Percentiles rank a stretch among this genome's conserved stretches.
phyloP scores from a whole-genome alignment of 2,113 vertebrate species.

The Glaucidium brasilianum region DNA sequence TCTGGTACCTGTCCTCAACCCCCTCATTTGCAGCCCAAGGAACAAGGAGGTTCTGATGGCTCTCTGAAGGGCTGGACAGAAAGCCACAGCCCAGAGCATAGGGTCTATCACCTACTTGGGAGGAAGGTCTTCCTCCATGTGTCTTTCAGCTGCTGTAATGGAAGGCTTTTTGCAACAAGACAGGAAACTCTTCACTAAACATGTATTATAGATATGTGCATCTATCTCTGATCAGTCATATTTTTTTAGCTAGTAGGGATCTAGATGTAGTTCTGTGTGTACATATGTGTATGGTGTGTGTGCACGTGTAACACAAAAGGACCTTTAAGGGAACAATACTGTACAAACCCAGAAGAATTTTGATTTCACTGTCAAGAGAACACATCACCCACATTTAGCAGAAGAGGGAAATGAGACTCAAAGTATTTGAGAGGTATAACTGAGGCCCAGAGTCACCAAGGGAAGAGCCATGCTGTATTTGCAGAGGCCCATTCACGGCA shows the following conservation, averaged over 20 bases:
- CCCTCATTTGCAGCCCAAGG: not conserved
- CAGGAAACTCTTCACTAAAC: not conserved
- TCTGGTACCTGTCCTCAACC: not conserved
- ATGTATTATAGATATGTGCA: no score
- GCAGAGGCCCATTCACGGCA: accelerated
- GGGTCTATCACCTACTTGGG: accelerated
- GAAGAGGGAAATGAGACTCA: not conserved
- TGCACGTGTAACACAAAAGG: not conserved
- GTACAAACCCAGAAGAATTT: not conserved
- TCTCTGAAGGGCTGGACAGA: not conserved
- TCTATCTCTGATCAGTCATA: not conserved
- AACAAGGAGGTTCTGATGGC: accelerated
- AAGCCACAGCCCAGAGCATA: accelerated
- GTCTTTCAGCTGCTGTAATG: not conserved
- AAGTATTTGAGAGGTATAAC: not conserved
- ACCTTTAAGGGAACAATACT: not conserved
- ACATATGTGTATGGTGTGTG: no score
- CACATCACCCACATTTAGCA: accelerated
- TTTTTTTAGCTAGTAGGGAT: not conserved
- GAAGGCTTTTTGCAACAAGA: not conserved
- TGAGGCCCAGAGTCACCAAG: accelerated
- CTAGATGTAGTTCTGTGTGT: not conserved
- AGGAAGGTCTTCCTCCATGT: not conserved
- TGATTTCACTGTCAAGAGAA: not conserved
- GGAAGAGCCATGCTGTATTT: not conserved